Evolutionary conservation across 2,888 invertebrate species (phyloP).

Genomic region (Metellina segmentata): DNA sequence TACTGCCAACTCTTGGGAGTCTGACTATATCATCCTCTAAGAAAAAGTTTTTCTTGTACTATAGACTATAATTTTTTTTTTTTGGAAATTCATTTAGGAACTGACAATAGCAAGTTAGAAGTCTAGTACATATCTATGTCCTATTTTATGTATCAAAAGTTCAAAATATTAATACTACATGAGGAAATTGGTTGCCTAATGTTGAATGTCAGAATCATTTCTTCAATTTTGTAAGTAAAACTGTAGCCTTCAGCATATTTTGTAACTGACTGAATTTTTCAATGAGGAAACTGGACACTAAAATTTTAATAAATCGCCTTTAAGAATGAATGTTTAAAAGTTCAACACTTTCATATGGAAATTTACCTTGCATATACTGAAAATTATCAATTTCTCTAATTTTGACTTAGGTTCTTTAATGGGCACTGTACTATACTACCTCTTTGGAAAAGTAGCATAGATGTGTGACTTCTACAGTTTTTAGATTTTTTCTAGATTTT

Average conservation of each 20-base stretch:
- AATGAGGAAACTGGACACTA: not conserved
- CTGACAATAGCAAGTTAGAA: not conserved
- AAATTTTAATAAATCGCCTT: not conserved
- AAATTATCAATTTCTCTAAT: not conserved
- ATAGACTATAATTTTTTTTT: not conserved
- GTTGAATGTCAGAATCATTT: not conserved
- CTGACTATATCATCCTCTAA: no score
- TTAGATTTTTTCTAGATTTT: constrained; percentile 56
- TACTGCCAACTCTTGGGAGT: no score
- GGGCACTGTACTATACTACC: constrained; percentile 64
- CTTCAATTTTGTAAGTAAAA: not conserved
- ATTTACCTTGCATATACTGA: not conserved
- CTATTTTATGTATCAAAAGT: not conserved
- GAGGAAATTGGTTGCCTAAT: no score
- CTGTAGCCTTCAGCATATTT: not conserved
- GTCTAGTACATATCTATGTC: not conserved
- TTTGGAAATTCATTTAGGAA: not conserved
- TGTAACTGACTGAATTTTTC: not conserved
- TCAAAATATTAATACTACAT: no score
- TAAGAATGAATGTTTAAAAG: not conserved
- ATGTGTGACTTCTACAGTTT: constrained; percentile 45
- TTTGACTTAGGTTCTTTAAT: not conserved
- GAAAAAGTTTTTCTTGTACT: not conserved
- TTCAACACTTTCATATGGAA: not conserved
- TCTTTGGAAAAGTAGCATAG: constrained; percentile 58